phyloP scores from a whole-genome alignment of 1,140 invertebrate genomes.

The Oscheius sp. region DNA sequence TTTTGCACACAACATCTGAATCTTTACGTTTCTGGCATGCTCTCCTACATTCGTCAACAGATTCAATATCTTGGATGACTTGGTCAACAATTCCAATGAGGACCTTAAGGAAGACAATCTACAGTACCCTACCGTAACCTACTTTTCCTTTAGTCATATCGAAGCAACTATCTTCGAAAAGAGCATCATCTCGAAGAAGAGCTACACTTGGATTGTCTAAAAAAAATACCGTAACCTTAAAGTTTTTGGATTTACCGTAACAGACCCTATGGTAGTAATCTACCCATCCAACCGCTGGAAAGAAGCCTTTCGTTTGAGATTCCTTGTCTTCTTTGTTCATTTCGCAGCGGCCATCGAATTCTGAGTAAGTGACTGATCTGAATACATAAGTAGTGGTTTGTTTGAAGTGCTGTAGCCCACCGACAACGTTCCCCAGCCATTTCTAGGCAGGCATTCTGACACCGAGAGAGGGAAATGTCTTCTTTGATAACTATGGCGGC shows the following conservation, averaged over 20 bases:
- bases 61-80: conserved; percentile 30
- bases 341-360: conserved; percentile 2
- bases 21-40: conserved; percentile 21
- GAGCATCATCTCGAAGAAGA: background rate
- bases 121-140: background rate
- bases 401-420: too few relatives aligned
- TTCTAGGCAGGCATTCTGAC: background rate
- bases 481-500: background rate
- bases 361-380: background rate
- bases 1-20: conserved; percentile 25
- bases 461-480: background rate
- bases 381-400: too few relatives aligned
- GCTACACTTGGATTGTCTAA: background rate
- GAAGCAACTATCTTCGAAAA: conserved; percentile 4
- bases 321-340: background rate
- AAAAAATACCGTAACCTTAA: background rate
- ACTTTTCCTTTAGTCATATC: conserved; percentile 14
- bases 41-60: conserved; percentile 9
- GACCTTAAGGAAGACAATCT: background rate
- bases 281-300: background rate
- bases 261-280: background rate
- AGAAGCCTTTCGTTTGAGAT: background rate
- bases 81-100: conserved; percentile 39
- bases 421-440: background rate
- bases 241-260: background rate